These are phyloP conservation scores for Oncorhynchus keta DNA, from an alignment of 2,113 vertebrate species.

Conservation along the genomic window DNA sequence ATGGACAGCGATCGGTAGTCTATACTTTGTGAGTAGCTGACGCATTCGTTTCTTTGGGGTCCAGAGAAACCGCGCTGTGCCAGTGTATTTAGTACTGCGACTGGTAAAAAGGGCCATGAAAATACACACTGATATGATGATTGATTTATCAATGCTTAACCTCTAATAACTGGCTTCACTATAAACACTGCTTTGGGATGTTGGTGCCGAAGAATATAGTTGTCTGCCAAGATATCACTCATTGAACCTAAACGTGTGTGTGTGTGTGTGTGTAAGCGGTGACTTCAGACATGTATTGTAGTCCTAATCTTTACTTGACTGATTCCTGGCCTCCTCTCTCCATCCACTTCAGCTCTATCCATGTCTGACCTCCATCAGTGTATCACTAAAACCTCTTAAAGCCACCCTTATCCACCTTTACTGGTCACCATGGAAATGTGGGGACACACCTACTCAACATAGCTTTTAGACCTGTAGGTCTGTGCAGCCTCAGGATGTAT, in stretches of 20 bases:
- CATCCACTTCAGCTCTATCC: neutral
- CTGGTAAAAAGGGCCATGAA: slow-evolving; percentile 23
- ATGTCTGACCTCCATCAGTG: slow-evolving; percentile 1
- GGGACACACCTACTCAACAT: neutral
- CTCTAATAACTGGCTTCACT: slow-evolving; percentile 46
- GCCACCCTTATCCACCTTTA: neutral
- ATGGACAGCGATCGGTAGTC: too few relatives aligned
- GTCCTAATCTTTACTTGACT: neutral
- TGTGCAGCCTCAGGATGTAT: neutral
- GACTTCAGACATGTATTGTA: neutral
- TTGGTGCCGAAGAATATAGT: neutral
- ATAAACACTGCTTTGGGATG: slow-evolving; percentile 50
- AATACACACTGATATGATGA: slow-evolving; percentile 45
- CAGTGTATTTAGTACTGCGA: too few relatives aligned
- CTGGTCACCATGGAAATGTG: slow-evolving; percentile 5
- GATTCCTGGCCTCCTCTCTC: neutral
- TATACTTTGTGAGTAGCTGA: too few relatives aligned
- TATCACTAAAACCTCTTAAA: slow-evolving; percentile 26
- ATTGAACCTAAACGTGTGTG: too few relatives aligned
- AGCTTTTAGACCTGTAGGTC: slow-evolving; percentile 7
- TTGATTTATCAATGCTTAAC: slow-evolving; percentile 50
- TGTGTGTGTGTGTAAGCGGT: too few relatives aligned
- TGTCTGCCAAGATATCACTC: too few relatives aligned
- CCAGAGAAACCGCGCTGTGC: too few relatives aligned
- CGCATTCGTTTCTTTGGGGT: too few relatives aligned